Percentiles rank a stretch among this genome's conserved stretches.
These are phyloP conservation scores for Nemapogon koenigi DNA, from an alignment of 2,888 invertebrate species.

Conservation along the genomic window DNA sequence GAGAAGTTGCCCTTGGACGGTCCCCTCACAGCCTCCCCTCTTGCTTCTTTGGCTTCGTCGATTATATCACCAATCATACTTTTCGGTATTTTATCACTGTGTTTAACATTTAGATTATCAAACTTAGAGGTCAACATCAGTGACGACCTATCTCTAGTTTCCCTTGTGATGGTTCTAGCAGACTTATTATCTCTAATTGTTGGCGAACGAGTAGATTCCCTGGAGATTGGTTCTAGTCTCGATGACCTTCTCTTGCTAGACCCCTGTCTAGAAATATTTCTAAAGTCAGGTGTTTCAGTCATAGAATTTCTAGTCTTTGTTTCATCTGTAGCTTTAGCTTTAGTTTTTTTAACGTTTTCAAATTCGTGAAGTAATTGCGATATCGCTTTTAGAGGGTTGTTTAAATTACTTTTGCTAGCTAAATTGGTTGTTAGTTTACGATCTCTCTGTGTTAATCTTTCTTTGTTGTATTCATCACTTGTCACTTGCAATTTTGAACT, in stretches of 20 bases:
- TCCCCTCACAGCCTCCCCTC: slow-evolving; percentile 52
- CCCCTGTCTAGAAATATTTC: slow-evolving; percentile 20
- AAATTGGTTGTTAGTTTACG: slow-evolving; percentile 18
- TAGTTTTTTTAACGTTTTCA: slow-evolving; percentile 39
- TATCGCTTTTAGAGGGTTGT: slow-evolving; percentile 47
- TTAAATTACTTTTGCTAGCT: slow-evolving; percentile 20
- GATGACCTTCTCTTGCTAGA: slow-evolving; percentile 24
- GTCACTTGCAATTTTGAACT: slow-evolving; percentile 28
- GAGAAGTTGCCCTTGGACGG: slow-evolving; percentile 30
- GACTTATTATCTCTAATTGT: neutral
- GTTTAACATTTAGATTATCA: slow-evolving; percentile 2
- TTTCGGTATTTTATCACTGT: neutral
- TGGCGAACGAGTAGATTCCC: neutral
- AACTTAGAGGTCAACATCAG: slow-evolving; percentile 1
- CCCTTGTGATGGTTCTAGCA: neutral
- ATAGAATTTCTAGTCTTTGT: slow-evolving; percentile 22
- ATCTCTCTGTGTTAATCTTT: slow-evolving; percentile 22
- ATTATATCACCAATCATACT: slow-evolving; percentile 34
- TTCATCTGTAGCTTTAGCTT: slow-evolving; percentile 24
- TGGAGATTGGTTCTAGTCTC: too few species aligned
- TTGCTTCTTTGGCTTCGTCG: slow-evolving; percentile 48
- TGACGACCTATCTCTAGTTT: slow-evolving; percentile 1
- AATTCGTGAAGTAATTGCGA: slow-evolving; percentile 45
- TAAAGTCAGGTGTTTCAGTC: slow-evolving; percentile 19
- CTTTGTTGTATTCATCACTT: slow-evolving; percentile 26